phyloP scores from a whole-genome alignment of 2,888 invertebrate species.

The Galerucella pusilla region DNA sequence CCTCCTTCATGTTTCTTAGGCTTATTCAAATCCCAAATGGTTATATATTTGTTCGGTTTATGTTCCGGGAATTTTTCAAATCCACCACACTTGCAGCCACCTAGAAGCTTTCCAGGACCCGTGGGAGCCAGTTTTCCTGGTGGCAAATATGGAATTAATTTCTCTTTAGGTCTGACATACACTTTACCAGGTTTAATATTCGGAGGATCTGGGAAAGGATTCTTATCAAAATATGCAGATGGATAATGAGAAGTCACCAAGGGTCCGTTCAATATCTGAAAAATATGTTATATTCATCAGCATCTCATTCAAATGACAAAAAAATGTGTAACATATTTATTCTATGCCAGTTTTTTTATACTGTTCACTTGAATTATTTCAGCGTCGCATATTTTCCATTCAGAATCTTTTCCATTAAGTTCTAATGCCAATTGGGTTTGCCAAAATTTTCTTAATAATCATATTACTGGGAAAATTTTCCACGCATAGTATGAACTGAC shows the following conservation, averaged over 20 bases:
- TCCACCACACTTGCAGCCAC: constrained; percentile 56
- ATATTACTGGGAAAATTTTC: too few relatives aligned
- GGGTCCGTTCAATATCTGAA: constrained; percentile 50
- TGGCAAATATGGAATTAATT: constrained; percentile 40
- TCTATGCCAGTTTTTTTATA: too few relatives aligned
- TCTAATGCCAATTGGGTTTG: too few relatives aligned
- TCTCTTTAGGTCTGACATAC: constrained; percentile 54
- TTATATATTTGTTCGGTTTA: constrained; percentile 49
- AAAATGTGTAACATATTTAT: too few relatives aligned
- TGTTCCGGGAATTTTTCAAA: constrained; percentile 55
- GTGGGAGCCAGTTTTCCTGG: constrained; percentile 57
- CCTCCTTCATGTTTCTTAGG: constrained; percentile 41
- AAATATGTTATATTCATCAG: constrained; percentile 1
- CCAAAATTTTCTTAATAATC: too few relatives aligned
- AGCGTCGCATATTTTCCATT: too few relatives aligned
- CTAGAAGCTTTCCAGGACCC: constrained; percentile 59
- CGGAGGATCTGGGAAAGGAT: constrained; percentile 60
- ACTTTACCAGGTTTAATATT: constrained; percentile 54
- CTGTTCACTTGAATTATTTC: too few relatives aligned
- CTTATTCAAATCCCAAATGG: constrained; percentile 45
- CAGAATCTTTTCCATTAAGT: too few relatives aligned
- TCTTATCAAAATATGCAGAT: constrained; percentile 61
- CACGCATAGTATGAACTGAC: too few relatives aligned
- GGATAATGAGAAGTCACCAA: constrained; percentile 55
- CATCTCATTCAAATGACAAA: constrained; percentile 6